Evolutionary conservation across 2,797 vertebrate genomes (phyloP), one percentile per base, ranked within the genome.

Genomic region (Gobionotothen gibberifrons): DNA sequence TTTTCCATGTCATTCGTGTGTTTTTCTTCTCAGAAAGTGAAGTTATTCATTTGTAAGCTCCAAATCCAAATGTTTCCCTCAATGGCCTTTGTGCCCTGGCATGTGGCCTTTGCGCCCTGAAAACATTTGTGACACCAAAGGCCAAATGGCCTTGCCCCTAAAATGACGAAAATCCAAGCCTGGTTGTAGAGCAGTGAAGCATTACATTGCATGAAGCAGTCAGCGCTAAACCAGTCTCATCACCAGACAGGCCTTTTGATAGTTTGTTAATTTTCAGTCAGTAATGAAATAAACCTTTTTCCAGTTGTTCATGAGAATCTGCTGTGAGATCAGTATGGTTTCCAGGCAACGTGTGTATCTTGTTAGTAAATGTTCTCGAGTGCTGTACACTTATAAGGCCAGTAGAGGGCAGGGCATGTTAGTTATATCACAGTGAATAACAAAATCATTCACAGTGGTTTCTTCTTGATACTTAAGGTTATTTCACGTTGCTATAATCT

Each of bases 331-430:
- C 32, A 53, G 10, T 7, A 3, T 59, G 17, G 29, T 56, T 15
- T 64, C 14, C 16, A 44, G 47, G 6, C 21, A 43, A n/a, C 0
- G 5, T 53, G n/a, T n/a, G 0, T 48, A 3, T 36, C n/a, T 26
- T 16, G 12, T 4, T 13, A 21, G 42, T 0, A 2, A 26, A 16
- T 69, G 1, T 53, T 79, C 1, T 39, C 1, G 16, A 17, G 22
- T 72, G 72, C 19, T 65, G 40, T 62, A 19, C 9, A 0, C 58
- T 15, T 9, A 21, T 52, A 17, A 15, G 42, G 43, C 87, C 85
- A 86, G 65, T 15, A 89, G 85, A 65, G 72, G 82, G 79, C 74
- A 74, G 72, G 1, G 0, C 17, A 69, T 66, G 10, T 32, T 47
- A 59, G 55, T 69, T 21, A 58, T 15, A 40, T 47, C 36, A 16